Evolutionary conservation across 2,888 invertebrate species (phyloP).

Genomic region (Drosophila flavopinicola): DNA sequence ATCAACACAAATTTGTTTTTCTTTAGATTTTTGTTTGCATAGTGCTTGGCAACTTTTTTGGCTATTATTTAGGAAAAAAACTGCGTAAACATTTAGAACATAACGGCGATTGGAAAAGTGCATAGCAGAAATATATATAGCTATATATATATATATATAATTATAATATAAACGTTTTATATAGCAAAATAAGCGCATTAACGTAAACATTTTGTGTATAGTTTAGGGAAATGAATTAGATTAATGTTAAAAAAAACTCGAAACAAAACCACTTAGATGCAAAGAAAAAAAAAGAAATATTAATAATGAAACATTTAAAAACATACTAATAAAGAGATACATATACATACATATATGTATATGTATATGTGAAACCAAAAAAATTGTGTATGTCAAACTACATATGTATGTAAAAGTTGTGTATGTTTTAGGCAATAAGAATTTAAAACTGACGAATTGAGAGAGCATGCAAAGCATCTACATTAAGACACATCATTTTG

Average conservation of each 20-base stretch:
- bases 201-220: slow-evolving; percentile 73
- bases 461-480: slow-evolving; percentile 73
- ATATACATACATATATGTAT: slow-evolving; percentile 29
- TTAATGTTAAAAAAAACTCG: slow-evolving; percentile 65
- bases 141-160: slow-evolving; percentile 19
- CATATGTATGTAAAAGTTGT: slow-evolving; percentile 69
- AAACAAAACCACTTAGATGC: slow-evolving; percentile 42
- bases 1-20: slow-evolving; percentile 31
- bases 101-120: slow-evolving; percentile 31
- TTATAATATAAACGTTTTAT: slow-evolving; percentile 54
- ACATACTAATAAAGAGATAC: slow-evolving; percentile 31
- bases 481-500: slow-evolving; percentile 65
- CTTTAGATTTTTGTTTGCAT: slow-evolving; percentile 62
- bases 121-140: slow-evolving; percentile 40
- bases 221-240: slow-evolving; percentile 78
- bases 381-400: slow-evolving; percentile 54
- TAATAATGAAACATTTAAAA: slow-evolving; percentile 28
- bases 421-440: slow-evolving; percentile 47
- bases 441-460: slow-evolving; percentile 34
- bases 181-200: slow-evolving; percentile 63
- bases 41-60: slow-evolving; percentile 54
- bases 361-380: slow-evolving; percentile 36
- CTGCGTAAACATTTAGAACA: slow-evolving; percentile 38
- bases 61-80: slow-evolving; percentile 28
- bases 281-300: slow-evolving; percentile 29